phyloP scores from a whole-genome alignment of 2,888 invertebrate species.

The Nomada fucata region DNA sequence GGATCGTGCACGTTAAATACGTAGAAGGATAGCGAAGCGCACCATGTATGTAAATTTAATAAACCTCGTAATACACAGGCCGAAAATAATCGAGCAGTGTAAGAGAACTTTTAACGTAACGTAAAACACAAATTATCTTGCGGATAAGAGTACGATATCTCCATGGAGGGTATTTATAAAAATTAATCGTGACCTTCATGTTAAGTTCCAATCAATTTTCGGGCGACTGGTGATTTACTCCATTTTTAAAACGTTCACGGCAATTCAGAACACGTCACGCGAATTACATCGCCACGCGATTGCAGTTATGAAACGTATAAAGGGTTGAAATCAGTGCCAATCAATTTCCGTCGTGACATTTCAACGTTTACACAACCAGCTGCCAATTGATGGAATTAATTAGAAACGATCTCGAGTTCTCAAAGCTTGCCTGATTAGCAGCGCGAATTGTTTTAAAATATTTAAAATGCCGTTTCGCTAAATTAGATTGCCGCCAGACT shows the following conservation, averaged over 20 bases:
- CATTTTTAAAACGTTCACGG: neutral
- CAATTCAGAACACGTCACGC: neutral
- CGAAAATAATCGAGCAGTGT: neutral
- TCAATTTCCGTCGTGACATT: neutral
- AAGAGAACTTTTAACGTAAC: neutral
- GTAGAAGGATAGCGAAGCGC: neutral
- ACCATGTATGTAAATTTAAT: neutral
- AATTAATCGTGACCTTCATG: conserved; percentile 7
- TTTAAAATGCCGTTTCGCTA: neutral
- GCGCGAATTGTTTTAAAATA: neutral
- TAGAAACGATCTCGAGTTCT: neutral
- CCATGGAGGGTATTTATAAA: conserved; percentile 7
- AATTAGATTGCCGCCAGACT: neutral
- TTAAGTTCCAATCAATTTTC: conserved; percentile 1
- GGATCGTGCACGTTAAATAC: neutral
- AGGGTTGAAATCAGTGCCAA: neutral
- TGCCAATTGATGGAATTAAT: neutral
- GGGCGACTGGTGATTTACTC: neutral
- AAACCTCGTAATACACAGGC: no score
- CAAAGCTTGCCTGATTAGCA: neutral
- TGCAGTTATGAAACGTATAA: neutral
- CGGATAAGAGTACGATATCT: conserved; percentile 4
- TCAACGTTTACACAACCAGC: neutral
- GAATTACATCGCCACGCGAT: neutral
- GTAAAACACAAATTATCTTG: conserved; percentile 16